A percentile compares a stretch with the other conserved stretches of the same genome.
Evolutionary conservation across 2,888 invertebrate genomes (phyloP).

Genomic region (Phortica magna): DNA sequence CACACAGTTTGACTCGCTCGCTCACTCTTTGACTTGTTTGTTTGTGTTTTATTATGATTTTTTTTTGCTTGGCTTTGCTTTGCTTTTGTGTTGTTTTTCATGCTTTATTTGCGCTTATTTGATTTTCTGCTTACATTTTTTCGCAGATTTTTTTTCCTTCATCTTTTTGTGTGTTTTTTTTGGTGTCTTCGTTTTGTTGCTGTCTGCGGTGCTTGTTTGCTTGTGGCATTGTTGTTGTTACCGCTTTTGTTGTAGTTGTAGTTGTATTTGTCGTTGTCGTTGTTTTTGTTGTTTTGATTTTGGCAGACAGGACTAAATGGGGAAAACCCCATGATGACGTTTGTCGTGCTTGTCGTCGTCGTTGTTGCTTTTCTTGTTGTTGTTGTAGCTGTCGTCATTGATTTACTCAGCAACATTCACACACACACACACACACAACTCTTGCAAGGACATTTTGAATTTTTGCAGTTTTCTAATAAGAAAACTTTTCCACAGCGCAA

Average conservation of each 20-base stretch:
- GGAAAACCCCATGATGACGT: slow-evolving; percentile 59
- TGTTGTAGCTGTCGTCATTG: slow-evolving; percentile 33
- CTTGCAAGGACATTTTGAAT: slow-evolving; percentile 14
- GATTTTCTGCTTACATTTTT: slow-evolving; percentile 36
- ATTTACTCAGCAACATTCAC: slow-evolving; percentile 8
- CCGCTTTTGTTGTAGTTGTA: slow-evolving; percentile 30
- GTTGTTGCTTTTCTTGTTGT: slow-evolving; percentile 27
- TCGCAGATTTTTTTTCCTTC: slow-evolving; percentile 39
- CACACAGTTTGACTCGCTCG: not conserved
- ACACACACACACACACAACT: slow-evolving; percentile 13
- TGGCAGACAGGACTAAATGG: slow-evolving; percentile 66
- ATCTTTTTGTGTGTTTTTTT: too few relatives aligned
- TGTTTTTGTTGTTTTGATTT: slow-evolving; percentile 44
- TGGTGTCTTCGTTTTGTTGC: slow-evolving; percentile 39
- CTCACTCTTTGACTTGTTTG: not conserved
- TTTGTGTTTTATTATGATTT: slow-evolving; percentile 62
- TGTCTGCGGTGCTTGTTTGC: slow-evolving; percentile 54
- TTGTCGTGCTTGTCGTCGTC: slow-evolving; percentile 40
- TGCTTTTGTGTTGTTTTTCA: slow-evolving; percentile 45
- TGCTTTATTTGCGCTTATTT: slow-evolving; percentile 47
- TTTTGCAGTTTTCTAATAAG: slow-evolving; percentile 27
- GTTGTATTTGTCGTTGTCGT: slow-evolving; percentile 40
- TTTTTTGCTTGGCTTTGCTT: slow-evolving; percentile 48
- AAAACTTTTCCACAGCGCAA: slow-evolving; percentile 20
- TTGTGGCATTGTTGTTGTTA: not conserved